Base-by-base conservation (phyloP, 2,888 invertebrate species). In the Harpalus rubripes region DNA sequence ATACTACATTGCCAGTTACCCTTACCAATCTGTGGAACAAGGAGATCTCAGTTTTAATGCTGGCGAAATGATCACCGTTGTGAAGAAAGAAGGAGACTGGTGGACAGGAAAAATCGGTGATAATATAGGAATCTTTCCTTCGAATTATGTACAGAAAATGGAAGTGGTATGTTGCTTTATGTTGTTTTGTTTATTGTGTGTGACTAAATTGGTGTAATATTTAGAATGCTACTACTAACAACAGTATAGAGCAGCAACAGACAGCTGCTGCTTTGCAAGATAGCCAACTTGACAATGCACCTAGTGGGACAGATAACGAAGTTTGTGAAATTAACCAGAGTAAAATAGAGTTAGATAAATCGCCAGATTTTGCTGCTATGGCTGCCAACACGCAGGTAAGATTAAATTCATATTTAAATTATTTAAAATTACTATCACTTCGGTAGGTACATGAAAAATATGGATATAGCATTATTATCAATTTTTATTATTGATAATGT, bases 21-120 rank as follows among this genome's bases (percentile, higher is more conserved):
- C 97, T 1, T 99, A 98, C 91, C 94, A 95, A 83, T 98, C 98
- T 0, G 92, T 93, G 6, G 99, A 99, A 91, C 93, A 95, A 0
- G 98, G 98, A 0, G 99, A 99, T 92, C 92, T 99, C 85, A 95
- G 93, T 85, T 99, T 99, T 91, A 95, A 96, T 87, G 95, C 94
- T 0, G 95, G 98, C 0, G 99, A 99, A 91, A 92, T 96, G 88
- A 96, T 99, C 85, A 93, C 95, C 87, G 98, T 99, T 0, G 94
- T 95, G 58, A 95, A 97, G 86, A 95, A 96, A 86, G 98, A 99
- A 86, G 99, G 98, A 0, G 99, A 99, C 90, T 99, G 99, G 99
- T 99, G 99, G 99, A 98, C 98, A 4, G 99, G 99, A 39, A 94
- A 95, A 87, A 94, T 98, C 87, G 97, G 96, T 59, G 93, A 95